Evolutionary conservation across 2,888 invertebrate species (phyloP).

Genomic region (Rhagium mordax): DNA sequence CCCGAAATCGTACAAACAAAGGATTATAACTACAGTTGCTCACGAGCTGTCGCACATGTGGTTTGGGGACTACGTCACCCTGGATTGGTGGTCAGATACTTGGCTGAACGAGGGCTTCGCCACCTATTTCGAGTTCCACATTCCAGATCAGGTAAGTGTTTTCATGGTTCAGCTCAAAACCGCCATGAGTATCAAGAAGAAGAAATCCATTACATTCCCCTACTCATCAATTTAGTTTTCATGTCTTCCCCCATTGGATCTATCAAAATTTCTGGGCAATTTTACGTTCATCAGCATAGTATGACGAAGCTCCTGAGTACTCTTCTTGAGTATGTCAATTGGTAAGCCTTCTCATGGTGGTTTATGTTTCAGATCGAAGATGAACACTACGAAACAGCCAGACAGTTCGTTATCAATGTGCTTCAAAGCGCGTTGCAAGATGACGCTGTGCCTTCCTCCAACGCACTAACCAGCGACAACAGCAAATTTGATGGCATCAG

Average conservation of each 20-base stretch:
- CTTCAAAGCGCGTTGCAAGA: conserved; percentile 71
- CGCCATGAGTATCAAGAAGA: too few species aligned
- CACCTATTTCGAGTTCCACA: conserved; percentile 81
- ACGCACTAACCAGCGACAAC: conserved; percentile 71
- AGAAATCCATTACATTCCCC: too few species aligned
- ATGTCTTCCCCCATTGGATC: too few species aligned
- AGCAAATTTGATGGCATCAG: conserved; percentile 75
- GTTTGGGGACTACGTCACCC: conserved; percentile 85
- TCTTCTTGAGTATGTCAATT: too few species aligned
- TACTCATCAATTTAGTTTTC: too few species aligned
- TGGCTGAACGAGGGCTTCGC: conserved; percentile 86
- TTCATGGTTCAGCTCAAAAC: too few species aligned
- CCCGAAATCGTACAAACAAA: conserved; percentile 66
- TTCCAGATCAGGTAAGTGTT: conserved; percentile 73
- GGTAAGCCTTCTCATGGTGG: too few species aligned
- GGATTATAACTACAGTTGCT: conserved; percentile 77
- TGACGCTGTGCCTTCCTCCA: conserved; percentile 59
- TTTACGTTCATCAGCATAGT: too few species aligned
- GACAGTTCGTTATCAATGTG: conserved; percentile 79
- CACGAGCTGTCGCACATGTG: conserved; percentile 89
- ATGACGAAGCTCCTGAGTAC: too few species aligned
- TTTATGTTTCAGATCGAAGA: conserved; percentile 33
- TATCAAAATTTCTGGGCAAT: too few species aligned
- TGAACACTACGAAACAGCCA: conserved; percentile 72
- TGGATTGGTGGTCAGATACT: conserved; percentile 82